Base-by-base conservation (phyloP, 2,113 vertebrate species). In the Herpailurus yagouaroundi region DNA sequence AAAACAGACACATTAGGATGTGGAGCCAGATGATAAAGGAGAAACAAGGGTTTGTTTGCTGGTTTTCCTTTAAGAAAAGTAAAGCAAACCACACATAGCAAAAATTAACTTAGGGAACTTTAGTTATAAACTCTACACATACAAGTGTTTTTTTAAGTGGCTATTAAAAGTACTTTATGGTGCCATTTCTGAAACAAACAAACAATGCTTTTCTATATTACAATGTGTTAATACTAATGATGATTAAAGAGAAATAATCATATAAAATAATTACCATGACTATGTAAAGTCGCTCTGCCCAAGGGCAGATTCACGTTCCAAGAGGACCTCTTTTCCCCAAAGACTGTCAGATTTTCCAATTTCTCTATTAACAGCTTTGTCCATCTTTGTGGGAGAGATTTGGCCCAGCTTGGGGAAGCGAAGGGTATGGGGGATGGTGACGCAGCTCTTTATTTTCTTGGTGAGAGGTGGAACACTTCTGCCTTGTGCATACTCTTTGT, bases 271-370 rank as follows among this genome's bases (percentile, higher is more conserved):
- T 99, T 98, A 98, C 97, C 98, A 98, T 98, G 97, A 98, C 97
- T 98, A 98, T 98, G 98, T 98, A 98, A 98, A 99, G 93, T 97
- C 97, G 97, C 98, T 98, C 98, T 98, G 98, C 99, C 98, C 97
- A 96, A 98, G 97, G 98, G 98, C 98, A 98, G 96, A 98, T 97
- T 98, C 97, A 96, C 36, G 64, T 96, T 98, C 96, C 98, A 98
- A 97, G 96, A 98, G 97, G 97, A 74, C 83, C 94, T 77, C 33
- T 92, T 94, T 82, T 97, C 98, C 97, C 96, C 64, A 38, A 92
- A 98, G 71, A 97, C 98, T 98, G 98, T 98, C 98, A 98, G 89
- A 93, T 97, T 98, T 99, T 98, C 87, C 97, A 92, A 88, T 98
- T 98, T 97, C 97, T 97, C 94, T 97, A 97, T 98, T 97, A 98